These are phyloP conservation scores for Pammene aurita DNA, from an alignment of 2,888 invertebrate species.

Conservation along the genomic window DNA sequence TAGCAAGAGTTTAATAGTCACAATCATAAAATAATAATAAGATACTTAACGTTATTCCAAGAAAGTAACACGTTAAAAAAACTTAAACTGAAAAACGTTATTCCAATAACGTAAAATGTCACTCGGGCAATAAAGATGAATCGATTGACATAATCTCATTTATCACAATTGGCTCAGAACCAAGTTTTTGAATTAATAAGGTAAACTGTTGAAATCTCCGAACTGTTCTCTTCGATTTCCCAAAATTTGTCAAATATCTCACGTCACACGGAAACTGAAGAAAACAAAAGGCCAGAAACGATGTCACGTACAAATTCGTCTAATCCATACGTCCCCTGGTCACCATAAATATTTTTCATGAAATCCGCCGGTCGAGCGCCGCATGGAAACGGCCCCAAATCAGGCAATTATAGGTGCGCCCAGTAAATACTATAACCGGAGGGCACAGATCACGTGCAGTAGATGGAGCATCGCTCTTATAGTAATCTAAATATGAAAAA, in stretches of 20 bases:
- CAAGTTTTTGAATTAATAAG: too few relatives aligned
- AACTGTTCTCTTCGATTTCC: not conserved
- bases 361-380: conserved; percentile 69
- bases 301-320: conserved; percentile 77
- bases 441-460: not conserved
- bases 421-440: conserved; percentile 75
- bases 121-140: too few relatives aligned
- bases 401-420: conserved; percentile 81
- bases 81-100: too few relatives aligned
- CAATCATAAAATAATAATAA: too few relatives aligned
- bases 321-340: conserved; percentile 70
- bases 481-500: too few relatives aligned
- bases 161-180: too few relatives aligned
- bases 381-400: conserved; percentile 81
- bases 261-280: not conserved
- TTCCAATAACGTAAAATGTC: too few relatives aligned
- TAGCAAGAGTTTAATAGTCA: too few relatives aligned
- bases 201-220: not conserved
- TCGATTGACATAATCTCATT: too few relatives aligned
- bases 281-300: conserved; percentile 43
- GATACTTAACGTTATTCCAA: too few relatives aligned
- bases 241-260: conserved; percentile 10
- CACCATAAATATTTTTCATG: conserved; percentile 81
- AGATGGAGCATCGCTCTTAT: not conserved
- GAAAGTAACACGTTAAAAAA: too few relatives aligned